Evolutionary conservation across 2,797 vertebrate species (phyloP), one percentile per base, ranked within the genome.

Genomic region (Bryconaethiops microstoma): DNA sequence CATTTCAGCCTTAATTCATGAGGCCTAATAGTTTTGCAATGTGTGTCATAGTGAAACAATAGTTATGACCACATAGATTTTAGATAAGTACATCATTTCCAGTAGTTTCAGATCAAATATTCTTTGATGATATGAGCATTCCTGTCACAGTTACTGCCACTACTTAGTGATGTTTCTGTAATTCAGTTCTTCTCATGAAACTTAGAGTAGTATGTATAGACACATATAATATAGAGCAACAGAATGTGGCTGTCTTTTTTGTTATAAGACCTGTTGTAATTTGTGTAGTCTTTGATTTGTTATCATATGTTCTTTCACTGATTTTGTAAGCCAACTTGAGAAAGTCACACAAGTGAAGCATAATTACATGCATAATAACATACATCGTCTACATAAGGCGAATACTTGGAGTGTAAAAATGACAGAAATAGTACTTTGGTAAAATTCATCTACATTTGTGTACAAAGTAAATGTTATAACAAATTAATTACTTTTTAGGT

Each of bases 1-100:
- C 63, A 60, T 78, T 50, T 70, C 67, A 69, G 21, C 48, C 25
- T 72, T 29, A 62, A 23, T 16, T 6, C 59, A n/a, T 68, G 7
- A 23, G 13, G 48, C 23, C 69, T 72, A 12, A 54, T 35, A 7
- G 16, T 72, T 71, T 72, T 19, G 25, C 17, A 7, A 35, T 19
- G 19, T 71, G 29, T 55, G 48, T 70, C 25, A 29, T 54, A 72
- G 19, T 55, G 40, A 54, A 72, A 54, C 23, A 12, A 10, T 35
- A 19, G 23, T 29, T 35, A n/a, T 55, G 69, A 29, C 50, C 35
- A 12, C 8, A 67, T 17, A 1, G 2, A 35, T 6, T 25, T 70
- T 54, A 25, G 35, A 35, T 25, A 72, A 35, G 7, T 55, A 16
- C 21, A 17, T 16, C 50, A 29, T 72, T 35, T 35, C 52, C 52